Evolutionary conservation across 2,797 vertebrate genomes (phyloP).

Genomic region (Lithobates pipiens): DNA sequence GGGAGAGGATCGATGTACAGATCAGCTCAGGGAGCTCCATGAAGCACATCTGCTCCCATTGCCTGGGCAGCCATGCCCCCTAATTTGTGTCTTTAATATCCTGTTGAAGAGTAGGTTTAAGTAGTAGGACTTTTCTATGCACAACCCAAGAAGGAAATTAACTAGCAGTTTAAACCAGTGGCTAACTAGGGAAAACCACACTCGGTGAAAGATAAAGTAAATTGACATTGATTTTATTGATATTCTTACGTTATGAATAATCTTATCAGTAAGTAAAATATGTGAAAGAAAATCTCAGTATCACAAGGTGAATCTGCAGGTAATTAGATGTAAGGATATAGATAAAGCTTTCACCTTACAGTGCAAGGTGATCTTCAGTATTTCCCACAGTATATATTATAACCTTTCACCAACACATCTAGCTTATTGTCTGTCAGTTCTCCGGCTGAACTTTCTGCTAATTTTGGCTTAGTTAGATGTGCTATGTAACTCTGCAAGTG

Average conservation of each 20-base stretch:
- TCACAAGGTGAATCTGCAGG: constrained; percentile 53
- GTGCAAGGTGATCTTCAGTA: neutral
- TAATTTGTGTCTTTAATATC: too few relatives aligned
- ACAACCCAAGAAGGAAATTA: neutral
- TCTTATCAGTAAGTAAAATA: neutral
- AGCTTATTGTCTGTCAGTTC: constrained; percentile 8
- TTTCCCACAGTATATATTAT: constrained; percentile 9
- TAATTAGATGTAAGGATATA: constrained; percentile 49
- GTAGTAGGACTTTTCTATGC: too few relatives aligned
- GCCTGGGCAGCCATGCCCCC: too few relatives aligned
- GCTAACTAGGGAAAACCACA: neutral
- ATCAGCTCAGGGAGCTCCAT: too few relatives aligned
- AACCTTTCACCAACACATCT: constrained; percentile 27
- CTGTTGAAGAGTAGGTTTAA: too few relatives aligned
- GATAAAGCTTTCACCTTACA: constrained; percentile 25
- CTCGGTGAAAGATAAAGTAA: neutral
- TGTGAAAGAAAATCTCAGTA: neutral
- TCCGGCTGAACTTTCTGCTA: neutral
- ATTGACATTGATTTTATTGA: neutral
- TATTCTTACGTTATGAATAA: neutral
- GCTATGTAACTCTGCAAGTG: constrained; percentile 18
- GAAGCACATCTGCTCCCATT: too few relatives aligned
- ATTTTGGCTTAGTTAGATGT: constrained; percentile 5
- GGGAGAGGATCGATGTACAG: too few relatives aligned
- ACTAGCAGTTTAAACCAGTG: neutral